These are phyloP conservation scores for Sebastiscus albofasciatus DNA, from an alignment of 2,797 vertebrate genomes.

Conservation along the genomic window DNA sequence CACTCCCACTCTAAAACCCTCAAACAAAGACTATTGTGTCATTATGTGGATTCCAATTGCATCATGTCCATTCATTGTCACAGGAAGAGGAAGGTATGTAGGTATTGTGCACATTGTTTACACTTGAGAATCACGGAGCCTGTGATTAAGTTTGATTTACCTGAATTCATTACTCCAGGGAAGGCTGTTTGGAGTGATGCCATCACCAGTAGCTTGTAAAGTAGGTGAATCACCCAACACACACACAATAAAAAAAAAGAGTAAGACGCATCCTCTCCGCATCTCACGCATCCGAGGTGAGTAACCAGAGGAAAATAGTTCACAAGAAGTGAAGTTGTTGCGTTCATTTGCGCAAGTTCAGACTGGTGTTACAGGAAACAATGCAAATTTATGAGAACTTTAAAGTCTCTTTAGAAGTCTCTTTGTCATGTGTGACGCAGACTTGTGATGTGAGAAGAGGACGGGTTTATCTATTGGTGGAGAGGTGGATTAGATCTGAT, in stretches of 20 bases:
- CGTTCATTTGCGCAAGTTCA: neutral
- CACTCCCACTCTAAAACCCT: neutral
- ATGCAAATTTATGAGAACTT: neutral
- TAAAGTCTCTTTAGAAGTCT: neutral
- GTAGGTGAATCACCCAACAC: slow-evolving; percentile 45
- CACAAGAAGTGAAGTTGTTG: slow-evolving; percentile 12
- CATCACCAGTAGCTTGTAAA: slow-evolving; percentile 9
- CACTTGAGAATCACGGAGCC: slow-evolving; percentile 1
- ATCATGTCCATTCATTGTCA: slow-evolving; percentile 4
- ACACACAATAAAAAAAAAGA: neutral
- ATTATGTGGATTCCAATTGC: slow-evolving; percentile 15
- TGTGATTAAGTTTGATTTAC: slow-evolving; percentile 22
- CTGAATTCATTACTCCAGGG: slow-evolving; percentile 12
- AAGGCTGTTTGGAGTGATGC: slow-evolving; percentile 4
- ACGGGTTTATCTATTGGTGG: neutral
- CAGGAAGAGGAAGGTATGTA: slow-evolving; percentile 15
- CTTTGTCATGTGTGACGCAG: neutral
- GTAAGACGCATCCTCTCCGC: slow-evolving; percentile 4
- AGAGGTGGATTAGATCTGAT: neutral
- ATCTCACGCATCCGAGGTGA: slow-evolving; percentile 4
- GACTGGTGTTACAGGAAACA: neutral
- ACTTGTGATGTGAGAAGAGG: neutral
- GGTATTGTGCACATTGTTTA: slow-evolving; percentile 16
- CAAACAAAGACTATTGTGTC: neutral
- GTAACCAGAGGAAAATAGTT: slow-evolving; percentile 1